These are phyloP conservation scores for Baryphthengus martii DNA, from an alignment of 2,113 vertebrate species.

Conservation along the genomic window DNA sequence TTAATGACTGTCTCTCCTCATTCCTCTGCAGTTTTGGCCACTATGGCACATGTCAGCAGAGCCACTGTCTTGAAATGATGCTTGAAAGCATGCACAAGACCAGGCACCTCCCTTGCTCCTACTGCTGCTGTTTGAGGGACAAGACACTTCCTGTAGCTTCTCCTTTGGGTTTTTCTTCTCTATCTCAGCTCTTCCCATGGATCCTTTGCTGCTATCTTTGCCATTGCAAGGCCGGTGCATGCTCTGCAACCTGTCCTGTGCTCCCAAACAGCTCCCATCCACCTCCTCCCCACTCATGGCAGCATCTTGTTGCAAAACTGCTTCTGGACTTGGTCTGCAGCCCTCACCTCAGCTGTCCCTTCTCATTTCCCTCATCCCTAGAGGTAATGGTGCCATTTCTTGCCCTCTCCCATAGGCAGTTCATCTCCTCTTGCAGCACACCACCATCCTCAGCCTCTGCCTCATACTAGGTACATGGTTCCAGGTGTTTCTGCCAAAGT, in stretches of 20 bases:
- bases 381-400: not conserved
- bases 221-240: not conserved
- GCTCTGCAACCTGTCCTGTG: not conserved
- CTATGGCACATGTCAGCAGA: not conserved
- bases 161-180: not conserved
- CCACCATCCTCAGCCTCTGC: not conserved
- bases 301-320: not conserved
- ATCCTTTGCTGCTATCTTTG: not conserved
- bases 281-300: not conserved
- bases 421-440: not conserved
- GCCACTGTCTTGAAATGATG: not conserved
- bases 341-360: rapidly evolving
- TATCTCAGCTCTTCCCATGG: not conserved
- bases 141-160: not conserved
- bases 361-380: not conserved
- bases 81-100: not conserved
- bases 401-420: not conserved
- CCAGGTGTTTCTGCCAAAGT: not conserved
- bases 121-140: rapidly evolving
- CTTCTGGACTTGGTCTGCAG: not conserved
- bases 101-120: not conserved
- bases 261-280: not conserved
- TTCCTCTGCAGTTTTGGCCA: not conserved
- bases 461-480: not conserved
- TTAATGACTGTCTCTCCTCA: not conserved